Evolutionary conservation across 2,113 vertebrate species (phyloP).

Genomic region (Polypterus senegalus): DNA sequence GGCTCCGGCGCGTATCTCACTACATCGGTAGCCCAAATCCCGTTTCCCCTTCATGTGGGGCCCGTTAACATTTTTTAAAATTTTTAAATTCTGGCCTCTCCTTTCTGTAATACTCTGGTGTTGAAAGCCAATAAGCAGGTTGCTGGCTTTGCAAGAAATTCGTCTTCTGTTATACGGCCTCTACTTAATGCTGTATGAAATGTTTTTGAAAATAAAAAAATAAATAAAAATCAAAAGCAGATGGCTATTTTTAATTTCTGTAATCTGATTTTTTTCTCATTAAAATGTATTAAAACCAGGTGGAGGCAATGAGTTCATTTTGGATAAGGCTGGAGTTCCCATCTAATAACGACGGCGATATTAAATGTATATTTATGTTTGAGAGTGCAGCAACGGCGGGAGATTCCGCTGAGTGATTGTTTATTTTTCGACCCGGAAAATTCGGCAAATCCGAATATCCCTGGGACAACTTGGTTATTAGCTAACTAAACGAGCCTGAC

Average conservation of each 20-base stretch:
- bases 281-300: neutral
- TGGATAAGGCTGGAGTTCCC: neutral
- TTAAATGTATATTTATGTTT: too few relatives aligned
- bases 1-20: too few relatives aligned
- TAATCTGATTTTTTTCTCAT: neutral
- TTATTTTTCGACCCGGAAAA: too few relatives aligned
- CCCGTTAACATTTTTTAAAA: too few relatives aligned
- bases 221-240: constrained; percentile 19
- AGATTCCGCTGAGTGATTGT: too few relatives aligned
- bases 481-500: too few relatives aligned
- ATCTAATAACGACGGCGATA: neutral
- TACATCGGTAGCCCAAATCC: too few relatives aligned
- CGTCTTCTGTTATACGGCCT: constrained; percentile 14
- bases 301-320: neutral
- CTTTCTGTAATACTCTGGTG: constrained; percentile 22
- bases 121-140: constrained; percentile 30
- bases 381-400: too few relatives aligned
- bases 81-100: too few relatives aligned
- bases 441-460: too few relatives aligned
- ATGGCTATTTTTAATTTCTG: constrained; percentile 9
- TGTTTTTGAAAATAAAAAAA: neutral
- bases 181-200: constrained; percentile 11
- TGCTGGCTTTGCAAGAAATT: constrained; percentile 17
- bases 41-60: too few relatives aligned
- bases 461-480: too few relatives aligned